Base-by-base conservation (phyloP, 1,140 invertebrate genomes). In the Brachionus angularis region DNA sequence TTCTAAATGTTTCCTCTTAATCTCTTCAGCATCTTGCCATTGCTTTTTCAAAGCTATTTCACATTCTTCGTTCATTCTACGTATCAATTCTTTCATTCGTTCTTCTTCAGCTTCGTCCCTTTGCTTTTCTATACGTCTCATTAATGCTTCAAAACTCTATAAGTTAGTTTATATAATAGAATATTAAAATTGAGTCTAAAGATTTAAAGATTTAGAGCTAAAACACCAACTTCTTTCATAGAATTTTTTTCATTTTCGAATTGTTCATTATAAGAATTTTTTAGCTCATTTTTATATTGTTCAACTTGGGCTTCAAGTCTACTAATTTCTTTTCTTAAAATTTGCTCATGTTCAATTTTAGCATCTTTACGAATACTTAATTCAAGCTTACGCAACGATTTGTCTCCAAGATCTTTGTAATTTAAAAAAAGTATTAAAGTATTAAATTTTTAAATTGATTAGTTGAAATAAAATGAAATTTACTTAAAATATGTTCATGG, bases 71-170 rank as follows among this genome's bases (percentile, higher is more conserved):
- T 76, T 72, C 33, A 78, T 53, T 71, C 76, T 77, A 62, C 76
- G 76, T 5, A 69, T 76, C n/a, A 78, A 39, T 70, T 78, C 77
- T 73, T 75, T 72, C 50, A 76, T 75, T 46, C 78, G 73, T 61
- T 80, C 78, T 61, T 76, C 76, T 72, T 80, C 79, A 3, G 76
- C 76, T 39, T 74, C 55, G 71, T 80, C 77, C 25, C 79, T 71
- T 67, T 79, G 75, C 36, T 76, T 75, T 25, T 76, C 75, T 5
- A 79, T 72, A 50, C 77, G 72, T 42, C 74, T 72, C 2, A 76
- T 75, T n/a, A 77, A 73, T n/a, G 73, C 72, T 72, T 79, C 77
- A 73, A 75, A 78, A 62, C 79, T 47, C 62, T 67, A 16, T 55
- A n/a, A n/a, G n/a, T n/a, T n/a, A n/a, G n/a, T n/a, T n/a, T n/a